Base-by-base conservation (phyloP, 2,888 invertebrate genomes). In the Synanthedon formicaeformis region DNA sequence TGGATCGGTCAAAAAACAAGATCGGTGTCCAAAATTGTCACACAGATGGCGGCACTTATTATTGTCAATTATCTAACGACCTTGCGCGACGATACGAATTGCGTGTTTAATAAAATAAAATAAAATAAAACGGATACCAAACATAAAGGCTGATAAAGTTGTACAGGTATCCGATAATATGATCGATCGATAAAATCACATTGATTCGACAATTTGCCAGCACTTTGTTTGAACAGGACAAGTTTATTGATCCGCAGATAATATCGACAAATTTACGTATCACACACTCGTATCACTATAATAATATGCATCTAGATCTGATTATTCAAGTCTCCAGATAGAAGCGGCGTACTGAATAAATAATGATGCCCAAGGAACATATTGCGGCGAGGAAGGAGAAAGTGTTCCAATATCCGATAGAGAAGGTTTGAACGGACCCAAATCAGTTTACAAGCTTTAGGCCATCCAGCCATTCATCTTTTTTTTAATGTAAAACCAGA, bases 381-480 rank as follows among this genome's bases (percentile, higher is more conserved):
- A 69, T 69, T 69, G 63, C 45, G 45, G 34, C 34, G 14, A 66
- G 71, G 75, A 77, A 80, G 78, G 84, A 81, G 86, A 86, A 86
- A 87, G 84, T 87, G 77, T 63, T 71, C 69, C 59, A 65, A 65
- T 69, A 64, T 71, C 67, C 62, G 65, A 77, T 80, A 81, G 78
- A 82, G 82, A 83, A 78, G 62, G 69, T 69, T 70, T 73, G 76
- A 50, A 75, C 73, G 75, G 71, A 75, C 77, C 76, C 69, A 78
- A 73, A 80, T 79, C 72, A 73, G 71, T 81, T 76, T 81, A 78
- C 70, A 72, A 72, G 78, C 86, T 82, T 73, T 67, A 81, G 82
- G 83, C 83, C 71, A 66, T 73, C 65, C 66, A 71, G 73, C 83
- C 82, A 81, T 86, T 81, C 81, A 82, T 87, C 87, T 85, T 85